Percentiles rank a stretch among this genome's conserved stretches.
These are phyloP conservation scores for Schizopygopsis pylzovi DNA, from an alignment of 2,797 vertebrate species.

Conservation along the genomic window DNA sequence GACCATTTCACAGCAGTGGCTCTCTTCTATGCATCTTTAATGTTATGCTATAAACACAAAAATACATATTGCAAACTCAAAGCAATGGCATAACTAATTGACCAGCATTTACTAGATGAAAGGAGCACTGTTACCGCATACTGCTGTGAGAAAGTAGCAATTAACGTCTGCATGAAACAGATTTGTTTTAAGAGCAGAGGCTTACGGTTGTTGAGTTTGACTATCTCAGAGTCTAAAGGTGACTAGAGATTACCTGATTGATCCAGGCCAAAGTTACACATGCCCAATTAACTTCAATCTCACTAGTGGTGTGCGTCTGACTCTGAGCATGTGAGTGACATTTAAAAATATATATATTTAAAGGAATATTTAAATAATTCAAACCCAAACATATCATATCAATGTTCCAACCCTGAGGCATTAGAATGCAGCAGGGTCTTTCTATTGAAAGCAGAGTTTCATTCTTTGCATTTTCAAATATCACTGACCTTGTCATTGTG, in stretches of 20 bases:
- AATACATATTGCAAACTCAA: neutral
- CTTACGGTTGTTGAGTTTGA: conserved; percentile 25
- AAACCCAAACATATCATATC: conserved; percentile 1
- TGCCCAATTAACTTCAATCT: conserved; percentile 54
- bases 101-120: conserved; percentile 3
- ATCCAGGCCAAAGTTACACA: conserved; percentile 49
- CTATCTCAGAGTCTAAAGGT: conserved; percentile 46
- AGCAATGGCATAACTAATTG: neutral
- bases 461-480: conserved; percentile 24
- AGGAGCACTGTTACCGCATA: neutral
- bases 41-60: conserved; percentile 12
- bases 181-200: conserved; percentile 33
- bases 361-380: neutral
- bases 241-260: conserved; percentile 56
- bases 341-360: too few relatives aligned
- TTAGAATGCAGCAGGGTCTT: neutral
- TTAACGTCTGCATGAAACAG: neutral
- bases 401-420: conserved; percentile 6
- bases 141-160: neutral
- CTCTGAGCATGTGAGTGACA: conserved; percentile 4
- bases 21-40: conserved; percentile 12
- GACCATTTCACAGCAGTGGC: conserved; percentile 1
- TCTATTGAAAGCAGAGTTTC: conserved; percentile 2
- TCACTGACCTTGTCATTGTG: conserved; percentile 37
- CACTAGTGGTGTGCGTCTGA: conserved; percentile 32